Percentiles rank a stretch among this genome's conserved stretches.
phyloP scores from a whole-genome alignment of 2,888 invertebrate species.

The Dioctria linearis region DNA sequence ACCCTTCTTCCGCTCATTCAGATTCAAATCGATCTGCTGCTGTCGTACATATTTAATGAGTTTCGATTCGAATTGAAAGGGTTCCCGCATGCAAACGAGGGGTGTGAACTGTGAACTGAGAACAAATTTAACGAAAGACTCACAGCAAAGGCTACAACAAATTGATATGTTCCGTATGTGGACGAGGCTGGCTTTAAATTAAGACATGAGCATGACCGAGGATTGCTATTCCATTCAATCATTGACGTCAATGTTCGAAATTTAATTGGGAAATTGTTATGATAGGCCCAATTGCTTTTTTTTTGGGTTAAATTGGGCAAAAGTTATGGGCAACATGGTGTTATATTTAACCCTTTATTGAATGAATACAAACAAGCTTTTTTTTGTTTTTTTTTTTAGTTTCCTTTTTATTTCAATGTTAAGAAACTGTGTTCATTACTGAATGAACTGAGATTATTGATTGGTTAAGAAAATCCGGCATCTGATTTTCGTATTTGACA shows the following conservation, averaged over 20 bases:
- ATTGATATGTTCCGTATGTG: conserved; percentile 37
- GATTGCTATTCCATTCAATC: conserved; percentile 13
- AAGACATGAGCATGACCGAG: conserved; percentile 30
- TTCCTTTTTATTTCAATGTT: background rate
- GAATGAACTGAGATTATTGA: background rate
- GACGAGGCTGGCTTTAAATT: conserved; percentile 27
- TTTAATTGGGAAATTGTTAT: conserved; percentile 50
- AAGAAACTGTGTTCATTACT: background rate
- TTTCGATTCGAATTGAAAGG: conserved; percentile 18
- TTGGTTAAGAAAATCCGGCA: no score
- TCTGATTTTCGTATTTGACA: no score
- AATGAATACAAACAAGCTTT: background rate
- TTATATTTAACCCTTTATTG: background rate
- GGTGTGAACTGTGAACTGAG: conserved; percentile 5
- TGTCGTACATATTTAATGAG: conserved; percentile 54
- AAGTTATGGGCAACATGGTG: background rate
- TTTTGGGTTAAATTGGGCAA: background rate
- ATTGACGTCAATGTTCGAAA: conserved; percentile 44
- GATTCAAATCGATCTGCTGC: conserved; percentile 54
- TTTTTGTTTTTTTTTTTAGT: background rate
- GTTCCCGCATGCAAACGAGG: conserved; percentile 21
- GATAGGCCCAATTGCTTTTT: conserved; percentile 38
- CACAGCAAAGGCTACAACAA: conserved; percentile 3
- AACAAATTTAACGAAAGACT: conserved; percentile 3
- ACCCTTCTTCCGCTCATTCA: conserved; percentile 51